A percentile compares a stretch with the other conserved stretches of the same genome.
Evolutionary conservation across 2,113 vertebrate species (phyloP).

Genomic region (Oriolus oriolus): DNA sequence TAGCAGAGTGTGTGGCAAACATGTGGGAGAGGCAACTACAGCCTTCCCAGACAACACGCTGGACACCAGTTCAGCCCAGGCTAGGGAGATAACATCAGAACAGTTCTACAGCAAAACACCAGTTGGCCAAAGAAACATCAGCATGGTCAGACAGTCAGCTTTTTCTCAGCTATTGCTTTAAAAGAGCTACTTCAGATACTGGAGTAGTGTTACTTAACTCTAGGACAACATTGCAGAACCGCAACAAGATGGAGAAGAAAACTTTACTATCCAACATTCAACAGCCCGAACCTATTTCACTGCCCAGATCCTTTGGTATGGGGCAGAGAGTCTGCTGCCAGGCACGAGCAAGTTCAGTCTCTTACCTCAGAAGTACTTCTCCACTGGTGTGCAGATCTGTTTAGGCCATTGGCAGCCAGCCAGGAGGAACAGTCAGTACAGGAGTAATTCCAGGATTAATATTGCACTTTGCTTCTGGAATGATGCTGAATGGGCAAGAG

Average conservation of each 20-base stretch:
- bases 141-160: background rate
- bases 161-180: background rate
- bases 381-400: background rate
- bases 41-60: background rate
- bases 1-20: background rate
- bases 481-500: background rate
- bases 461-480: background rate
- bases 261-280: background rate
- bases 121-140: background rate
- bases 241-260: background rate
- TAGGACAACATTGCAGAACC: background rate
- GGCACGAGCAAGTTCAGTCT: background rate
- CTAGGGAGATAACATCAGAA: background rate
- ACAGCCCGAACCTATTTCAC: background rate
- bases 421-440: background rate
- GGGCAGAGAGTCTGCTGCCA: background rate
- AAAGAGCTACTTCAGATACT: background rate
- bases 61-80: background rate
- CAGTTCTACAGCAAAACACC: background rate
- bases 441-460: background rate
- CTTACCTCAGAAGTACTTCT: background rate
- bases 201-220: background rate
- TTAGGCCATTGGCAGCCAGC: background rate
- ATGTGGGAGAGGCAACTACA: background rate
- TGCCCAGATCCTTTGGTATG: background rate